Percentiles rank a stretch among this genome's conserved stretches.
These are phyloP conservation scores for Bos taurus DNA, from an alignment of 2,113 vertebrate species.

Conservation along the genomic window DNA sequence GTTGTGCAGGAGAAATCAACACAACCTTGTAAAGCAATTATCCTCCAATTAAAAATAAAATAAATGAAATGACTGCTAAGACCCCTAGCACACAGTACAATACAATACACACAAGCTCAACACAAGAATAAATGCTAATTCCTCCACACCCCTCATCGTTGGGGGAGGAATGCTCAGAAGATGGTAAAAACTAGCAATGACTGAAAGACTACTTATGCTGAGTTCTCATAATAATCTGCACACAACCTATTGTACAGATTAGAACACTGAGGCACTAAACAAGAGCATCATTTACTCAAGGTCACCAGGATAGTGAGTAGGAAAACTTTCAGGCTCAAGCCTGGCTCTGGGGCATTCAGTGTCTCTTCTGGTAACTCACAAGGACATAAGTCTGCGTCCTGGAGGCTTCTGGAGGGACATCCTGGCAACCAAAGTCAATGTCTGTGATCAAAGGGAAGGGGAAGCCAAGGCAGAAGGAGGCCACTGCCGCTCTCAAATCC, in stretches of 20 bases:
- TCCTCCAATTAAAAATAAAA: not conserved
- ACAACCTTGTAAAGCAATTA: not conserved
- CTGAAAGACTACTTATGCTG: rapidly evolving
- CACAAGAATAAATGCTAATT: not conserved
- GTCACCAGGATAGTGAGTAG: not conserved
- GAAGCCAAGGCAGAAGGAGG: not conserved
- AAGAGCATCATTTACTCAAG: not conserved
- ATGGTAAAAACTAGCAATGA: not conserved
- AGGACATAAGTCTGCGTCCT: not conserved
- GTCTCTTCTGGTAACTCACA: not conserved
- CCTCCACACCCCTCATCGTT: not conserved
- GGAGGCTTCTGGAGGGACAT: not conserved
- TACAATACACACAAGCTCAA: not conserved
- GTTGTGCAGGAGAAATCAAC: not conserved
- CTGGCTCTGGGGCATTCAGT: not conserved
- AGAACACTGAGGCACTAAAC: not conserved
- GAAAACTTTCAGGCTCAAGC: not conserved
- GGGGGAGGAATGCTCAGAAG: not conserved
- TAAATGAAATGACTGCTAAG: not conserved
- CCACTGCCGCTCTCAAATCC: rapidly evolving
- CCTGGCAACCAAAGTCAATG: rapidly evolving
- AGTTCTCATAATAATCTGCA: too few species aligned
- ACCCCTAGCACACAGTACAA: not conserved
- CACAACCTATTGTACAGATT: not conserved
- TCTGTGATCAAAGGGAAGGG: not conserved